Conservation (phyloP, 2,113 vertebrate genomes). For the Platysternon megacephalum region DNA sequence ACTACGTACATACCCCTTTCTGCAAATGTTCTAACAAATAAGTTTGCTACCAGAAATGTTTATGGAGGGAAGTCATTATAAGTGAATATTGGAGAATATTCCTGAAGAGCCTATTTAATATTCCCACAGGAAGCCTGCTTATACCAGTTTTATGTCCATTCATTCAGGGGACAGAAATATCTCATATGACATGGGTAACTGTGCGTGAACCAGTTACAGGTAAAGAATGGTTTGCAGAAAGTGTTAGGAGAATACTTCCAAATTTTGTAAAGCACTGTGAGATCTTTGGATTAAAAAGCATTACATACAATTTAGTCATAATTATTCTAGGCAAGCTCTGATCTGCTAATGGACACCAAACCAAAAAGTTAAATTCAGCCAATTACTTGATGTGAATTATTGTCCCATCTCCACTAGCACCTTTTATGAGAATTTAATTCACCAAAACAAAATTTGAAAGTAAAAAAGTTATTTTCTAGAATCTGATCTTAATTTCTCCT, state of each 20-base stretch:
- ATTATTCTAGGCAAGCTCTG: slow-evolving; percentile 50
- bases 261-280: background rate
- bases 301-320: background rate
- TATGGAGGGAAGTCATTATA: background rate
- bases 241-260: slow-evolving; percentile 18
- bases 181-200: background rate
- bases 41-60: background rate
- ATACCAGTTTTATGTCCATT: background rate
- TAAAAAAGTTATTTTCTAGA: slow-evolving; percentile 15
- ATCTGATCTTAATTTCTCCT: background rate
- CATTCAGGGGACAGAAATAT: slow-evolving; percentile 28
- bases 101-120: slow-evolving; percentile 54
- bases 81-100: slow-evolving; percentile 8
- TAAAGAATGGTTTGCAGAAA: slow-evolving; percentile 46
- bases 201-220: slow-evolving; percentile 21
- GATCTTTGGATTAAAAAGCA: background rate
- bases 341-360: slow-evolving; percentile 55
- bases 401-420: background rate
- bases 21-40: slow-evolving; percentile 53
- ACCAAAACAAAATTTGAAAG: background rate
- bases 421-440: slow-evolving; percentile 26
- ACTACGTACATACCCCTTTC: slow-evolving; percentile 36
- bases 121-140: slow-evolving; percentile 12
- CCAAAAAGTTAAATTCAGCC: background rate
- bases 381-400: background rate